phyloP scores from a whole-genome alignment of 2,888 invertebrate genomes.

The Pherbina coryleti region DNA sequence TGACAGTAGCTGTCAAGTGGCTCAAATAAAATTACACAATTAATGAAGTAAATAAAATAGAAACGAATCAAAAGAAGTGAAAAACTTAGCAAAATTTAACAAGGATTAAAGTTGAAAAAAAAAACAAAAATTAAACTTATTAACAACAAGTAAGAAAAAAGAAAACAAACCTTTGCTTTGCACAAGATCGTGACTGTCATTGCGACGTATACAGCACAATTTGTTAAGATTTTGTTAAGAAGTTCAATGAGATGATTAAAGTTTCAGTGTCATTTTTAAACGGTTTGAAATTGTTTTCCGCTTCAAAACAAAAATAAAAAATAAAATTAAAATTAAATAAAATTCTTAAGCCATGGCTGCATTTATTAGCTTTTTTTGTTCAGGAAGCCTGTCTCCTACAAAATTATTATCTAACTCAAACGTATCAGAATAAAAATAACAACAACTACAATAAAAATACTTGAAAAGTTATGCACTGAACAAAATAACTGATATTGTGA shows the following conservation, averaged over 20 bases:
- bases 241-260: no score
- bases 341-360: no score
- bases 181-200: neutral
- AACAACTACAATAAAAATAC: neutral
- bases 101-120: constrained; percentile 26
- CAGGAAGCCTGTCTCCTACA: neutral
- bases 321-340: no score
- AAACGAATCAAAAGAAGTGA: neutral
- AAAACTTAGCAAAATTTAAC: constrained; percentile 15
- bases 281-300: no score
- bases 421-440: neutral
- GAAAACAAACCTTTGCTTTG: no score
- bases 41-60: neutral
- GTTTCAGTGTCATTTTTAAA: no score
- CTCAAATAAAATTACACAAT: neutral
- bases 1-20: constrained; percentile 28
- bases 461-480: no score
- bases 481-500: no score
- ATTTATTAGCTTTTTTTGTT: neutral
- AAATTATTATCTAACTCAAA: neutral
- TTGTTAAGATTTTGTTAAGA: constrained; percentile 21
- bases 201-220: neutral
- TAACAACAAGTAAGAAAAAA: neutral
- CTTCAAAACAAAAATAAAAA: no score
- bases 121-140: constrained; percentile 12